Base-by-base conservation (phyloP, 2,888 invertebrate species). In the Apotomis turbidana region DNA sequence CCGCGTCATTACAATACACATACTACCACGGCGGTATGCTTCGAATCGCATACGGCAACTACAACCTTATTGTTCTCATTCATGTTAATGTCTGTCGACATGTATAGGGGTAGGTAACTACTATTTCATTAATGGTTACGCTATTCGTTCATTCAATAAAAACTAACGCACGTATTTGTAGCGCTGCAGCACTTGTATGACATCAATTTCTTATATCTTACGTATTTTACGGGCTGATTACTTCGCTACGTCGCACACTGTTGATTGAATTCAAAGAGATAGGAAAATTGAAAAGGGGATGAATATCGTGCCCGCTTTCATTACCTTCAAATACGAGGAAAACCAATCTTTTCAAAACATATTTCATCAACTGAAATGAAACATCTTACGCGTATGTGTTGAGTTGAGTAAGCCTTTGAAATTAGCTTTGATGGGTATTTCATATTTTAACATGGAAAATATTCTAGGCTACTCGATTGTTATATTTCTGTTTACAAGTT, bases 251-350 rank as follows among this genome's bases (percentile, higher is more conserved):
- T 41, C n/a, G 62, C 57, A 62, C 41, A 41, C 41, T 57, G 49
- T 63, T 70, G 58, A 70, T 70, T 63, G 12, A 70, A 59, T n/a
- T 44, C 51, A 13, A 64, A 46, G 44, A 64, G 51, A 49, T 51
- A 38, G 12, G 62, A 13, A 69, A 41, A 70, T 70, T 64, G 64
- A 64, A 70, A 44, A 38, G 36, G 41, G 64, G 51, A 59, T 15
- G 58, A 58, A 51, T 62, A 38, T 52, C 52, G 52, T 59, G 38
- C 5, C 27, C 6, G 41, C 58, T 70, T 46, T 44, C 27, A 46
- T 64, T 59, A 59, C 58, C 12, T 58, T 49, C 41, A 10, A 67
- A 51, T 59, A 49, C 8, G 49, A 51, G 8, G 36, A 64, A 27
- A 58, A 58, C 38, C 58, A 57, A 38, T 36, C 36, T 4, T 38